phyloP scores from a whole-genome alignment of 2,113 vertebrate genomes.

The Ovis aries region DNA sequence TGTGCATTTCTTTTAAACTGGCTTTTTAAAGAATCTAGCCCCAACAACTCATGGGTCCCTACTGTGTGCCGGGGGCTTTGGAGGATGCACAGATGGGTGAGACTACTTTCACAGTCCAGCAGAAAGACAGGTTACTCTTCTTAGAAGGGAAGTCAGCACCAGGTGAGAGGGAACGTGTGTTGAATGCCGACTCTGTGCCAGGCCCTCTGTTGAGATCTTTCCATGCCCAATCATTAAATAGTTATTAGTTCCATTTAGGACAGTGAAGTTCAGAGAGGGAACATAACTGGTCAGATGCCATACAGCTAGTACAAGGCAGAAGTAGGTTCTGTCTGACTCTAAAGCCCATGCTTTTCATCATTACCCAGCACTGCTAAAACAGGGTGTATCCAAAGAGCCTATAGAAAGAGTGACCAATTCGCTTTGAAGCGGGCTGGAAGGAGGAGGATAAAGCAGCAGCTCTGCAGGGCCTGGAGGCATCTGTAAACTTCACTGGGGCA shows the following conservation, averaged over 20 bases:
- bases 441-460: background rate
- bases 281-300: background rate
- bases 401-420: background rate
- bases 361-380: background rate
- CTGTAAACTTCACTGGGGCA: background rate
- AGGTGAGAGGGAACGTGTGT: background rate
- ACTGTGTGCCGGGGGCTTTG: background rate
- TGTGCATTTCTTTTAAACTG: background rate
- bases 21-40: background rate
- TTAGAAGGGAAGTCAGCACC: background rate
- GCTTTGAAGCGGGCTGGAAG: background rate
- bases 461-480: background rate
- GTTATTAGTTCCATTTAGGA: background rate
- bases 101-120: background rate
- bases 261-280: background rate
- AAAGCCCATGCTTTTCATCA: background rate
- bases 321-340: background rate
- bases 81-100: background rate
- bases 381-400: background rate
- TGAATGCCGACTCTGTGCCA: background rate
- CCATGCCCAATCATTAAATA: rapidly evolving
- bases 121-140: background rate
- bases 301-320: background rate
- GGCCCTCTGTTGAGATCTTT: background rate
- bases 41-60: no score